Percentiles rank a stretch among this genome's conserved stretches.
Conservation (phyloP, 2,888 invertebrate genomes). For the Ichneumoninae sp. region DNA sequence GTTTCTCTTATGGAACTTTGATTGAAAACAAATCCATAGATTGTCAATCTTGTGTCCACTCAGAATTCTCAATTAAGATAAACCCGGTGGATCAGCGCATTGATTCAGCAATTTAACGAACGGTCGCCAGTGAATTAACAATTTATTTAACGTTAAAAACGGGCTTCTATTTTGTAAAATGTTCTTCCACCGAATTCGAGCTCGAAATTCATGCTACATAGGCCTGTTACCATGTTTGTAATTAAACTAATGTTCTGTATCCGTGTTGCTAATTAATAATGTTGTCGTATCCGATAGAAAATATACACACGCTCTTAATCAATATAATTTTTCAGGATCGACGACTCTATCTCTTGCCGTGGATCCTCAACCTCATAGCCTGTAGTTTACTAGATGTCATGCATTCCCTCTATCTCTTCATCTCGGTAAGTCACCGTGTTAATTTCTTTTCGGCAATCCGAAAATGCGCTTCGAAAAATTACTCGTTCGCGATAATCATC, state of each 20-base stretch:
- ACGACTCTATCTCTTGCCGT: constrained; percentile 90
- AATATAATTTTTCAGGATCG: constrained; percentile 87
- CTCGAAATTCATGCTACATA: not conserved
- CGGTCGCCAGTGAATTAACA: not conserved
- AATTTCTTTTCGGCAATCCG: not conserved
- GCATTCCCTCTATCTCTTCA: constrained; percentile 89
- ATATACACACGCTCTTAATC: not conserved
- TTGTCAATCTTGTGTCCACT: not conserved
- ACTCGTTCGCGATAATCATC: not conserved
- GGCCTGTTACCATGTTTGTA: not conserved
- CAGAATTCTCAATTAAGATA: not conserved
- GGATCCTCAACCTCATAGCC: constrained; percentile 89
- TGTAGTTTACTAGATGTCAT: constrained; percentile 89
- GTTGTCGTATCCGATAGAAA: not conserved
- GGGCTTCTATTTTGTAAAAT: not conserved
- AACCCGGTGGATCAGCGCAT: not conserved
- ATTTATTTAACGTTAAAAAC: not conserved
- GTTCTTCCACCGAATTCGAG: not conserved
- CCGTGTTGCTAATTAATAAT: not conserved
- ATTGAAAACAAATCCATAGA: constrained; percentile 1
- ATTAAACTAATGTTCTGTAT: not conserved
- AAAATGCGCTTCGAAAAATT: not conserved
- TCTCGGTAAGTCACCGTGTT: constrained; percentile 86
- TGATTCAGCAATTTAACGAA: not conserved
- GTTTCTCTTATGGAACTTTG: not conserved